phyloP scores from a whole-genome alignment of 2,888 invertebrate genomes.

The Caenorhabditis sp. region DNA sequence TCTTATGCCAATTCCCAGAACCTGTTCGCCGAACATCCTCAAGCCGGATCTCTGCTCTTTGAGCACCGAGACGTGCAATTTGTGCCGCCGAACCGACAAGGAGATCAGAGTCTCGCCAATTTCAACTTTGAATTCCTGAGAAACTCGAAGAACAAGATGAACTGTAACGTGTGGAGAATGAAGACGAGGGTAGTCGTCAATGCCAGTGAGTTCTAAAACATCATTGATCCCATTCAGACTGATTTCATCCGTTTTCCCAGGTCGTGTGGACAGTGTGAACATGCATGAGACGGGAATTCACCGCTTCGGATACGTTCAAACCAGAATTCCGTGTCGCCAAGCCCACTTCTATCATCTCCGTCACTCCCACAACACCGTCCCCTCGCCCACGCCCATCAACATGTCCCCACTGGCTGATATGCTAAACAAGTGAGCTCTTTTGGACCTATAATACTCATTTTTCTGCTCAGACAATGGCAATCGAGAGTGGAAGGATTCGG shows the following conservation, averaged over 20 bases:
- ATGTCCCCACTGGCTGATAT: constrained; percentile 65
- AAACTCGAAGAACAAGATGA: constrained; percentile 75
- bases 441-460: background rate
- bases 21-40: constrained; percentile 76
- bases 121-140: constrained; percentile 76
- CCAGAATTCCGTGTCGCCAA: constrained; percentile 66
- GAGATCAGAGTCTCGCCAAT: constrained; percentile 60
- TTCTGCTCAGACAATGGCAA: constrained; percentile 50
- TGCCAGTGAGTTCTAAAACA: constrained; percentile 75
- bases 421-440: constrained; percentile 61
- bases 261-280: constrained; percentile 76
- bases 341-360: constrained; percentile 78
- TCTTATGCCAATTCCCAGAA: constrained; percentile 51
- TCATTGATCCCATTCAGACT: too few relatives aligned
- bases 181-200: constrained; percentile 78
- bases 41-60: constrained; percentile 77
- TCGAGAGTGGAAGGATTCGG: constrained; percentile 36
- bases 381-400: constrained; percentile 70
- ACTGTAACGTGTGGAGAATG: constrained; percentile 78
- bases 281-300: constrained; percentile 79
- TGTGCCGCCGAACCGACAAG: constrained; percentile 48
- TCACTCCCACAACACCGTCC: constrained; percentile 74
- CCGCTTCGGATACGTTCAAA: constrained; percentile 76
- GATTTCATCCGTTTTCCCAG: constrained; percentile 30
- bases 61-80: constrained; percentile 77